Conservation (phyloP, 2,888 invertebrate genomes). For the Trichopria drosophilae region DNA sequence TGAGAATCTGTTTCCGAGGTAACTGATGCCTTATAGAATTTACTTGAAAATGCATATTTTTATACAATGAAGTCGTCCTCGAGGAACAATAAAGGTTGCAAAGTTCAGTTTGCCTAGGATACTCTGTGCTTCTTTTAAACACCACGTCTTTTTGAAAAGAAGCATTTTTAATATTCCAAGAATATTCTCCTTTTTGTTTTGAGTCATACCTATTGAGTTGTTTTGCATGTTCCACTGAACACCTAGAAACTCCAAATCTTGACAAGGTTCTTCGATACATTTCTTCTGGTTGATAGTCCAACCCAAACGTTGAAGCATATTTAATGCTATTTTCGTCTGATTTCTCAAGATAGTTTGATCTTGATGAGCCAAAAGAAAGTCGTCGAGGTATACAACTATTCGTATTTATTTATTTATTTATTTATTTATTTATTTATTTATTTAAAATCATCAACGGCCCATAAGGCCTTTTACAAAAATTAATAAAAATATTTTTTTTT, state of each 20-base stretch:
- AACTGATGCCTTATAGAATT: constrained; percentile 18
- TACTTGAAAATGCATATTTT: constrained; percentile 22
- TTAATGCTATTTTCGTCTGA: background rate
- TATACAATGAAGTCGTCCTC: constrained; percentile 29
- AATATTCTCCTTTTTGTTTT: constrained; percentile 9
- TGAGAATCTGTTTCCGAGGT: too few relatives aligned
- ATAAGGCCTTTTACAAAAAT: too few relatives aligned
- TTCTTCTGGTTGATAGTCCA: constrained; percentile 15
- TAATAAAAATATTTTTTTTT: too few relatives aligned
- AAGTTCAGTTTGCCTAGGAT: constrained; percentile 28
- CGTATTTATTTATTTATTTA: too few relatives aligned
- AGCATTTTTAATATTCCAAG: background rate
- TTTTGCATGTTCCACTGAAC: constrained; percentile 23
- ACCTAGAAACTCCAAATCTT: constrained; percentile 23
- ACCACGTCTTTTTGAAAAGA: too few relatives aligned
- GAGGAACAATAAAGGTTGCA: constrained; percentile 24
- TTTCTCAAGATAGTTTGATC: background rate
- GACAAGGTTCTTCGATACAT: constrained; percentile 13
- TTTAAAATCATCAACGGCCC: too few relatives aligned
- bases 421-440: too few relatives aligned
- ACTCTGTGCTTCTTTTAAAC: constrained; percentile 17
- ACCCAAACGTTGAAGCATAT: constrained; percentile 2
- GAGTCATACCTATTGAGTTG: constrained; percentile 8
- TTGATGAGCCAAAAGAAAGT: constrained; percentile 33
- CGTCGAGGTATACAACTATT: constrained; percentile 45